Percentiles rank a stretch among this genome's conserved stretches.
Conservation (phyloP, 1,140 invertebrate genomes). For the Drosophila rufa region DNA sequence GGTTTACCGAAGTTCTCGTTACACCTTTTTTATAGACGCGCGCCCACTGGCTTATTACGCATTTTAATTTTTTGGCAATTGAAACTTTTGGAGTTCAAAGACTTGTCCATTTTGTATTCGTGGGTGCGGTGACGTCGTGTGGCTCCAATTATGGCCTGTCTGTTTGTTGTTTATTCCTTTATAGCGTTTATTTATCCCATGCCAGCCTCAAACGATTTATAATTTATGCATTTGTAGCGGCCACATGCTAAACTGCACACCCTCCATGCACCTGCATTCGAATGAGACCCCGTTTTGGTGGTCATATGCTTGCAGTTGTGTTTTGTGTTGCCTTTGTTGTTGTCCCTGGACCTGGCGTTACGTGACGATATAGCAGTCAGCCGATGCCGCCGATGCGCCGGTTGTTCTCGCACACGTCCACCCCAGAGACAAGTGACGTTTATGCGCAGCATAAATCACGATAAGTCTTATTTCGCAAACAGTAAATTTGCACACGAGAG, state of each 20-base stretch:
- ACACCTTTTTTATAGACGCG: background rate
- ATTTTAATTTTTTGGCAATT: slow-evolving; percentile 28
- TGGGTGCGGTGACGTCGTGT: slow-evolving; percentile 39
- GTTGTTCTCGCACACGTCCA: slow-evolving; percentile 66
- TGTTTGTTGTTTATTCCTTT: slow-evolving; percentile 1
- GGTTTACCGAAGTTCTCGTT: too few relatives aligned
- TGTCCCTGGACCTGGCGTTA: slow-evolving; percentile 55
- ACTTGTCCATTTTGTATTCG: slow-evolving; percentile 7
- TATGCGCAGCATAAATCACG: slow-evolving; percentile 9
- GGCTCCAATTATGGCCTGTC: slow-evolving; percentile 11
- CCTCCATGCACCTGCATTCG: slow-evolving; percentile 28
- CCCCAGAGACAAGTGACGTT: slow-evolving; percentile 22
- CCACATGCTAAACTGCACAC: slow-evolving; percentile 35
- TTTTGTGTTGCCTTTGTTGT: slow-evolving; percentile 22
- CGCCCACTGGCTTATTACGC: slow-evolving; percentile 34
- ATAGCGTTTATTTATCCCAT: background rate
- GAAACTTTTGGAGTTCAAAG: slow-evolving; percentile 5
- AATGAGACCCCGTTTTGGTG: slow-evolving; percentile 32
- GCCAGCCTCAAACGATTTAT: background rate
- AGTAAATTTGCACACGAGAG: too few relatives aligned
- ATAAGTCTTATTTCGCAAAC: background rate
- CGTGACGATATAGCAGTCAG: slow-evolving; percentile 67
- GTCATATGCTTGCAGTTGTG: slow-evolving; percentile 37
- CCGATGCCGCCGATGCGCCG: slow-evolving; percentile 50
- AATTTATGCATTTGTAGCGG: slow-evolving; percentile 38